Base-by-base conservation (phyloP, 2,797 vertebrate genomes). In the Nasua narica region DNA sequence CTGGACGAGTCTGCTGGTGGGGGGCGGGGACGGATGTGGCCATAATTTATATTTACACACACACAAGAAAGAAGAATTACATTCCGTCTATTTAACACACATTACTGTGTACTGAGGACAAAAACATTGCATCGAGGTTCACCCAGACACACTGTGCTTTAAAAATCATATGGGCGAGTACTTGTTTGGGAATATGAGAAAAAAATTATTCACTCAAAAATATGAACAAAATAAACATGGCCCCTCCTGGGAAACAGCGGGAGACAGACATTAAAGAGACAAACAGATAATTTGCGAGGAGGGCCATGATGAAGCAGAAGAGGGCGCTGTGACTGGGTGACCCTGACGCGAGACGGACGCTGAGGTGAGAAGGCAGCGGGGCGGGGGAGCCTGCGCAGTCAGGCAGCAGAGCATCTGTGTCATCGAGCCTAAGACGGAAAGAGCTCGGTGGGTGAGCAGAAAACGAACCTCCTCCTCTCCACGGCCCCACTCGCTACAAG, bases 141-240 rank as follows among this genome's bases (percentile, higher is more conserved):
- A 46, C 29, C 89, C 52, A 96, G 37, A 86, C 7, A 56, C 8
- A 48, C 3, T 69, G 10, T 43, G 54, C 35, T 77, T 74, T 87
- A 94, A 81, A 87, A 89, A 72, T 58, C 40, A 16, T 7, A 78
- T 19, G 48, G 62, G 11, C 27, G 87, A 40, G 50, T 32, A 83
- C n/a, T 62, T 32, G 43, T 90, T 74, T 32, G 72, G 70, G 37
- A 72, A 35, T 21, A 74, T 54, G 23, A 50, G 18, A 86, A 90
- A 35, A n/a, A 89, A 94, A 88, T 72, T 15, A 95, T 83, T 93
- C 56, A 78, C 84, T 86, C 37, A 86, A 88, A 97, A 79, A 48
- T 19, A 92, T 56, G 60, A 96, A 82, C 27, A 76, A 85, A 94
- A 87, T 0, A 96, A 52, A 96, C n/a, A 65, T 1, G 19, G 56